phyloP scores from a whole-genome alignment of 2,113 vertebrate species.

The Myrmecophaga tridactyla region DNA sequence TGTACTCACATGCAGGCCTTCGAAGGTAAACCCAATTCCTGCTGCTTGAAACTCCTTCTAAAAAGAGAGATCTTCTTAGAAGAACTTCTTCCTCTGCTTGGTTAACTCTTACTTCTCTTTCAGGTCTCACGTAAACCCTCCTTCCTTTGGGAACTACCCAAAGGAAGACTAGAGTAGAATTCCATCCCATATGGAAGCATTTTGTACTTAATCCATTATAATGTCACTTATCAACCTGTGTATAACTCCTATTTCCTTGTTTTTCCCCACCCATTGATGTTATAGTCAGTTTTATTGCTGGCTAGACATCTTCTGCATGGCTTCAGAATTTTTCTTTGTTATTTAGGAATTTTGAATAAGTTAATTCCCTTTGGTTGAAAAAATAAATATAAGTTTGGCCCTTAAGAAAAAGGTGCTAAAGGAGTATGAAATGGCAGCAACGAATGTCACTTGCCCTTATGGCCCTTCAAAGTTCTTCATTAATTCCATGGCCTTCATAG shows the following conservation, averaged over 20 bases:
- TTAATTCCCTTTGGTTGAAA: background rate
- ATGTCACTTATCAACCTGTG: background rate
- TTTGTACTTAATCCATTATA: background rate
- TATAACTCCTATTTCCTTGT: background rate
- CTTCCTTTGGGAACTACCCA: background rate
- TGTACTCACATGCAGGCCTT: background rate
- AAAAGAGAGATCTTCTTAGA: too few species aligned
- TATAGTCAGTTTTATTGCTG: background rate
- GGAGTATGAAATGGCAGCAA: background rate
- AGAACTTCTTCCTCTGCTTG: background rate
- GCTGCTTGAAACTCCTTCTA: background rate
- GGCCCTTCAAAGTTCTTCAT: background rate
- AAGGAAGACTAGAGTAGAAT: background rate
- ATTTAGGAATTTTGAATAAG: conserved; percentile 27
- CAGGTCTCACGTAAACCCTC: background rate
- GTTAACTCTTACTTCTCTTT: background rate
- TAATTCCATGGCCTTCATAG: background rate
- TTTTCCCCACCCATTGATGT: background rate
- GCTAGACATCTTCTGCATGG: background rate
- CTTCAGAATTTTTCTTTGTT: background rate
- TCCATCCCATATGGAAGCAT: background rate
- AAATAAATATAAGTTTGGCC: background rate
- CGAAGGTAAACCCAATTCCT: background rate
- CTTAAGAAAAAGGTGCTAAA: background rate
- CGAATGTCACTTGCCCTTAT: background rate